Evolutionary conservation across 2,888 invertebrate species (phyloP).

Genomic region (Lycaena phlaeas): DNA sequence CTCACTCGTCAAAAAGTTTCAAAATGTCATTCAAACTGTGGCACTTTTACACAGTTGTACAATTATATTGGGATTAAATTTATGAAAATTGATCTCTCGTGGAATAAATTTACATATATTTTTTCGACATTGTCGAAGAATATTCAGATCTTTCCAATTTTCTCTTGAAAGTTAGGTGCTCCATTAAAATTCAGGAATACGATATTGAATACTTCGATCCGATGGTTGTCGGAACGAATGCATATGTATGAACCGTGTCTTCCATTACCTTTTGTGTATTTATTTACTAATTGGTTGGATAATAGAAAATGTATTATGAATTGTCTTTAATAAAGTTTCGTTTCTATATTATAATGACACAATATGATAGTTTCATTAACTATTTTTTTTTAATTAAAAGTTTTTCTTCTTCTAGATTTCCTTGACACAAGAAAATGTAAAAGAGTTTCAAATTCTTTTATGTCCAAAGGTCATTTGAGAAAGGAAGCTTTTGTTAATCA

Average conservation of each 20-base stretch:
- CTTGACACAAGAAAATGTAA: too few relatives aligned
- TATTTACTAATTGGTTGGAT: constrained; percentile 24
- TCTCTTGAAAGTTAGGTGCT: constrained; percentile 50
- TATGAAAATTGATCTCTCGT: constrained; percentile 52
- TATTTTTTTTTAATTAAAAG: too few relatives aligned
- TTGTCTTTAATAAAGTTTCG: too few relatives aligned
- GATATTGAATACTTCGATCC: constrained; percentile 55
- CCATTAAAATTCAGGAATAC: constrained; percentile 52
- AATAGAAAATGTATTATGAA: constrained; percentile 11
- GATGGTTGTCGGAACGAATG: constrained; percentile 34
- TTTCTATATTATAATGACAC: too few relatives aligned
- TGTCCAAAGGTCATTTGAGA: too few relatives aligned
- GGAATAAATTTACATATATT: constrained; percentile 60
- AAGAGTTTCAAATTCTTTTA: too few relatives aligned
- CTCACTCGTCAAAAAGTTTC: neutral
- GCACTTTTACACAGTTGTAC: constrained; percentile 7
- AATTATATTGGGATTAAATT: constrained; percentile 28
- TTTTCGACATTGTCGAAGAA: constrained; percentile 53
- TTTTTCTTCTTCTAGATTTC: too few relatives aligned
- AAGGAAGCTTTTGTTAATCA: too few relatives aligned
- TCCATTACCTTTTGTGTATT: constrained; percentile 28
- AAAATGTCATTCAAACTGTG: neutral
- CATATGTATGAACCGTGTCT: constrained; percentile 41
- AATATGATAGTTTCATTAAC: too few relatives aligned
- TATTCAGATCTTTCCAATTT: constrained; percentile 64